Evolutionary conservation across 2,113 vertebrate species (phyloP), one percentile per base, ranked within the genome.

Genomic region (Sterrhoptilus dennistouni): DNA sequence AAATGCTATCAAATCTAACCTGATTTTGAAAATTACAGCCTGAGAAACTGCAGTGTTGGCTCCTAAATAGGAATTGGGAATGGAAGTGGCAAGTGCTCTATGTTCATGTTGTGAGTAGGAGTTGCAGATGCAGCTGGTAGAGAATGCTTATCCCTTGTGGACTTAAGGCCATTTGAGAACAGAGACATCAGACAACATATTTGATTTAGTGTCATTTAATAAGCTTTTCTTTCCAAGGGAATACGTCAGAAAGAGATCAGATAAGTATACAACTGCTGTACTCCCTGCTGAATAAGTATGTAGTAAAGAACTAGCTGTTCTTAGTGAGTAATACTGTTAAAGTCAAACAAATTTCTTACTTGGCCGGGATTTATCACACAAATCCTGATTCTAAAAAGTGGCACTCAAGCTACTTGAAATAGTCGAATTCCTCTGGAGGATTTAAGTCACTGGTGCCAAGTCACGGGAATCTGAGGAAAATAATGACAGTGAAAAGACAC

Each of bases 361-460:
- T 92, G 88, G 63, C 68, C 38, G 52, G 54, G 76, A 89, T 93
- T 90, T 92, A 81, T 86, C 71, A 74, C 50, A 85, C 29, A 78
- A 90, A 63, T 85, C 75, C 85, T 77, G n/a, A 60, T 88, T 91
- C 66, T 92, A 81, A 92, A 54, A 93, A 86, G 76, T 61, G 64
- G 25, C 85, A 86, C 47, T 95, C 66, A 54, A 74, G 63, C 59
- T 63, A 63, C 79, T 94, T 93, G 66, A 93, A 96, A 89, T 54
- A 83, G 59, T 80, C 89, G 76, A 89, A 89, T 93, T 95, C 50
- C 63, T 83, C 76, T 86, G 57, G 75, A 88, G 79, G 38, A 92
- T 96, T 94, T 93, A 80, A 94, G 47, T 90, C 11, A 29, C 71
- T 3, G 11, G 36, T 93, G 92, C 68, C 90, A 93, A 93, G 83